phyloP scores from a whole-genome alignment of 2,797 vertebrate genomes.

The Centroberyx gerrardi region DNA sequence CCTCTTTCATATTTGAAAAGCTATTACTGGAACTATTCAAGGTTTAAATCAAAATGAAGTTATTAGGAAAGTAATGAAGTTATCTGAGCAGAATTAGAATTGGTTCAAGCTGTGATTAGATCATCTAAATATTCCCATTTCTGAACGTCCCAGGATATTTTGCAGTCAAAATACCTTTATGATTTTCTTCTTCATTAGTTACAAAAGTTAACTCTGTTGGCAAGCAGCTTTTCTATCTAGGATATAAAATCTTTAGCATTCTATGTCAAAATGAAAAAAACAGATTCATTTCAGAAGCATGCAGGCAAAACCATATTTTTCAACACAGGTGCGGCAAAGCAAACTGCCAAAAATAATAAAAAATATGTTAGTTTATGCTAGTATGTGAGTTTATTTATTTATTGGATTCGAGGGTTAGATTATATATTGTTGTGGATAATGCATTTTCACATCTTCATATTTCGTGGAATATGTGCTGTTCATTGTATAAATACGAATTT shows the following conservation, averaged over 20 bases:
- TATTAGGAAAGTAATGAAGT: conserved; percentile 40
- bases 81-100: conserved; percentile 40
- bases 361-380: not conserved
- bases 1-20: conserved; percentile 28
- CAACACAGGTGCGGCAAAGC: not conserved
- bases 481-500: not conserved
- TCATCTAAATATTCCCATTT: not conserved
- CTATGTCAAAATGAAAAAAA: not conserved
- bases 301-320: no score
- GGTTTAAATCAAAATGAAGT: conserved; percentile 31
- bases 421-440: no score
- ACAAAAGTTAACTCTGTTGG: not conserved
- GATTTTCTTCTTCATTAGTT: not conserved
- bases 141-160: conserved; percentile 17
- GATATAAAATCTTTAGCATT: not conserved
- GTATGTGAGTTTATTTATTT: not conserved
- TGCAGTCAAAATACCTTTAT: conserved; percentile 5
- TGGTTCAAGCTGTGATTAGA: not conserved
- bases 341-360: not conserved
- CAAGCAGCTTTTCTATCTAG: not conserved
- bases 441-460: not conserved
- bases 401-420: no score
- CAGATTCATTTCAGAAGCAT: not conserved
- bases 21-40: conserved; percentile 18
- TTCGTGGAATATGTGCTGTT: no score